A percentile compares a stretch with the other conserved stretches of the same genome.
Conservation (phyloP, 2,888 invertebrate species). For the Epirrhoe alternata region DNA sequence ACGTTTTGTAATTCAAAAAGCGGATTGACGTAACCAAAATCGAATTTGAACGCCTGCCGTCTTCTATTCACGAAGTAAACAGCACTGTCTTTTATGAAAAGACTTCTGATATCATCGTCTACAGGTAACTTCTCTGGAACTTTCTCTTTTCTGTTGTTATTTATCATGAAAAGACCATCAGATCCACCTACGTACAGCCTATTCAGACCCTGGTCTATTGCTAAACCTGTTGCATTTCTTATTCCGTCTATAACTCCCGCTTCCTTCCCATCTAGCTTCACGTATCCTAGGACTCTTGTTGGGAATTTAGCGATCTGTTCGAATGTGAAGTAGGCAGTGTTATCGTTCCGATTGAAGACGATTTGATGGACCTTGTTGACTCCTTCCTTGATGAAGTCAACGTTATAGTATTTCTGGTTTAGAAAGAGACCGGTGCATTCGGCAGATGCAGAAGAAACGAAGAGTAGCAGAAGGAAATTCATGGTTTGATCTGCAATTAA, state of each 20-base stretch:
- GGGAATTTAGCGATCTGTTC: constrained; percentile 60
- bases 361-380: constrained; percentile 66
- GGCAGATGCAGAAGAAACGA: constrained; percentile 56
- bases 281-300: constrained; percentile 59
- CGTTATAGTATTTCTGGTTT: constrained; percentile 64
- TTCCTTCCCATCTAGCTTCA: constrained; percentile 57
- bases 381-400: constrained; percentile 71
- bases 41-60: constrained; percentile 66
- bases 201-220: constrained; percentile 65
- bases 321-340: constrained; percentile 70
- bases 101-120: constrained; percentile 61
- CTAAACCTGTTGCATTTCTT: constrained; percentile 69
- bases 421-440: constrained; percentile 64
- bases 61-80: constrained; percentile 64
- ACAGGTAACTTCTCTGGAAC: constrained; percentile 65
- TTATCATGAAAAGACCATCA: constrained; percentile 68
- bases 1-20: constrained; percentile 61
- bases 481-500: constrained; percentile 37
- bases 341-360: constrained; percentile 64
- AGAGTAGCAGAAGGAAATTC: constrained; percentile 50
- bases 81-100: constrained; percentile 63
- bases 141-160: constrained; percentile 58
- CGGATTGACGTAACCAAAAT: constrained; percentile 57
- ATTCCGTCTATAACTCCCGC: constrained; percentile 65
- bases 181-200: constrained; percentile 69